phyloP scores from a whole-genome alignment of 2,113 vertebrate species.

The Capreolus pygargus region DNA sequence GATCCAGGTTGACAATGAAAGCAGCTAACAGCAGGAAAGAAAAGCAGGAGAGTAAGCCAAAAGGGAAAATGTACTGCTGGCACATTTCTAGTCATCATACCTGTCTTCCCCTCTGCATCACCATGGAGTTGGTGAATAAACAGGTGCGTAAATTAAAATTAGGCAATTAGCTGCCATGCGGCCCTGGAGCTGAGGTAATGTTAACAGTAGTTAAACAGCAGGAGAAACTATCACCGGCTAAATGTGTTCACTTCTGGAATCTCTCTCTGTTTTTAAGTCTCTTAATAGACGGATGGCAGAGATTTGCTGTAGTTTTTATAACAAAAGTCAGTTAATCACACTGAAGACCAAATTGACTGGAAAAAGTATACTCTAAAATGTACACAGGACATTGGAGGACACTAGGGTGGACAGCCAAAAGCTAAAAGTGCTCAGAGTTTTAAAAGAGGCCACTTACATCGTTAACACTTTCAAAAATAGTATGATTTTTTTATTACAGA shows the following conservation, averaged over 20 bases:
- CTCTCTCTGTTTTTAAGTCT: neutral
- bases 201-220: conserved; percentile 23
- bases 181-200: neutral
- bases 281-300: neutral
- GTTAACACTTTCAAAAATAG: neutral
- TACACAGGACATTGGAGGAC: neutral
- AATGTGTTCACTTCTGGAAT: neutral
- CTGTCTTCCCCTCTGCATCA: fast-evolving
- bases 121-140: conserved; percentile 44
- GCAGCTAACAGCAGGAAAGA: neutral
- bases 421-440: neutral
- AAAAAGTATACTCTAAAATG: neutral
- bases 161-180: neutral
- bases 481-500: neutral
- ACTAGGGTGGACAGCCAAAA: neutral
- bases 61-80: conserved; percentile 45
- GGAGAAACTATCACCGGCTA: neutral
- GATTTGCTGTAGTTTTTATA: neutral
- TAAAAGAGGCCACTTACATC: neutral
- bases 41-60: conserved; percentile 7
- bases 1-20: neutral
- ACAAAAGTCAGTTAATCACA: neutral
- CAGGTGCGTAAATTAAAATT: conserved; percentile 42
- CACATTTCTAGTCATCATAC: neutral
- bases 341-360: neutral